These are phyloP conservation scores for Opisthocomus hoazin DNA, from an alignment of 2,113 vertebrate genomes.

Conservation along the genomic window DNA sequence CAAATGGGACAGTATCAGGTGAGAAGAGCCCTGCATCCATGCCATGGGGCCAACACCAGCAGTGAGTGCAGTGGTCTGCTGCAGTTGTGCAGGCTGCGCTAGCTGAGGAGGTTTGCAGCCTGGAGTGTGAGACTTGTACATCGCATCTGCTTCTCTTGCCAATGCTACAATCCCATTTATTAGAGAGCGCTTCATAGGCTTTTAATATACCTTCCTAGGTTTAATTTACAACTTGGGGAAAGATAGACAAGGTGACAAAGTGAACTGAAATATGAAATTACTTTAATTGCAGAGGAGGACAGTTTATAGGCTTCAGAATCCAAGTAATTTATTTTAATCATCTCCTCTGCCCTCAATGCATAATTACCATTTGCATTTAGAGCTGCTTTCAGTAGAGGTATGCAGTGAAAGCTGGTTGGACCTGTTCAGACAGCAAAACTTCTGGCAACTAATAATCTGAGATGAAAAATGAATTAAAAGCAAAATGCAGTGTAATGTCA, in stretches of 20 bases:
- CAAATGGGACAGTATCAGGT: neutral
- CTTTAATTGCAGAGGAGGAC: conserved; percentile 55
- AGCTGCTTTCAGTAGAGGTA: conserved; percentile 24
- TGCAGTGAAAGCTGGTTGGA: conserved; percentile 35
- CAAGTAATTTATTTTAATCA: conserved; percentile 59
- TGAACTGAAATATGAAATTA: conserved; percentile 46
- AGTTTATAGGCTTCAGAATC: conserved; percentile 47
- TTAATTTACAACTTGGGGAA: conserved; percentile 41
- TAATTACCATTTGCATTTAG: conserved; percentile 6
- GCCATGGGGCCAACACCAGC: neutral
- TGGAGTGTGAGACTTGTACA: fast-evolving
- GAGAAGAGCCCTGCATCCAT: neutral
- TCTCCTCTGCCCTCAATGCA: conserved; percentile 34
- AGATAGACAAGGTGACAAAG: conserved; percentile 60
- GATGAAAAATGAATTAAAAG: neutral
- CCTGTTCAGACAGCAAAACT: conserved; percentile 14
- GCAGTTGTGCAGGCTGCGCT: neutral
- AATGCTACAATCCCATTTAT: neutral
- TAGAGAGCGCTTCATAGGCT: neutral
- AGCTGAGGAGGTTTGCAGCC: neutral
- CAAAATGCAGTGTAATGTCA: neutral
- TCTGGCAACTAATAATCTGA: conserved; percentile 11
- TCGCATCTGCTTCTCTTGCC: neutral
- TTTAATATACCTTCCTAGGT: neutral
- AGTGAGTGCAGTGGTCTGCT: neutral